Evolutionary conservation across 2,113 vertebrate species (phyloP).

Genomic region (Alosa alosa): DNA sequence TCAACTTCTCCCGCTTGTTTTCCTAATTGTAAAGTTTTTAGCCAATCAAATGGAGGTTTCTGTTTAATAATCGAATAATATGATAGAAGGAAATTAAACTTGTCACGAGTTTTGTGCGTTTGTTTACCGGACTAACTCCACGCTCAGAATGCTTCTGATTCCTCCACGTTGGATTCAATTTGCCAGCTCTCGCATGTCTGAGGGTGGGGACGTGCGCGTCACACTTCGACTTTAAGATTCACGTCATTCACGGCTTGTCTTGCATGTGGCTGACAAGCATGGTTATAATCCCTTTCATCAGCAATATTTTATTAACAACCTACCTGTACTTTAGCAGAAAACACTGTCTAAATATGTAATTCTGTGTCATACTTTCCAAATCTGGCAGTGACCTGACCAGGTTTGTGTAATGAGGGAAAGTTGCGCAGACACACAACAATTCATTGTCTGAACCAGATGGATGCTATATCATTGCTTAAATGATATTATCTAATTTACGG

Average conservation of each 20-base stretch:
- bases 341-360: too few species aligned
- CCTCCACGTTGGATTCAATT: not conserved
- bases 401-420: not conserved
- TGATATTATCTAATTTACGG: not conserved
- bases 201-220: not conserved
- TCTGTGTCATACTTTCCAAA: not conserved
- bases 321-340: too few species aligned
- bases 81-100: not conserved
- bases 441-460: not conserved
- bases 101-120: not conserved
- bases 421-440: not conserved
- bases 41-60: not conserved
- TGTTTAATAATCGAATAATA: not conserved
- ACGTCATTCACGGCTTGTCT: not conserved
- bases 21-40: not conserved
- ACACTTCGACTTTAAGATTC: not conserved
- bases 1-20: not conserved
- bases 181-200: not conserved
- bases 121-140: not conserved
- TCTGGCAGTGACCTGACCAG: not conserved
- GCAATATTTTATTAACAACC: too few species aligned
- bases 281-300: not conserved
- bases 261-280: not conserved
- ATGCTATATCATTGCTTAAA: not conserved
- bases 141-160: not conserved